Evolutionary conservation across 2,113 vertebrate genomes (phyloP).

Genomic region (Mirounga angustirostris): DNA sequence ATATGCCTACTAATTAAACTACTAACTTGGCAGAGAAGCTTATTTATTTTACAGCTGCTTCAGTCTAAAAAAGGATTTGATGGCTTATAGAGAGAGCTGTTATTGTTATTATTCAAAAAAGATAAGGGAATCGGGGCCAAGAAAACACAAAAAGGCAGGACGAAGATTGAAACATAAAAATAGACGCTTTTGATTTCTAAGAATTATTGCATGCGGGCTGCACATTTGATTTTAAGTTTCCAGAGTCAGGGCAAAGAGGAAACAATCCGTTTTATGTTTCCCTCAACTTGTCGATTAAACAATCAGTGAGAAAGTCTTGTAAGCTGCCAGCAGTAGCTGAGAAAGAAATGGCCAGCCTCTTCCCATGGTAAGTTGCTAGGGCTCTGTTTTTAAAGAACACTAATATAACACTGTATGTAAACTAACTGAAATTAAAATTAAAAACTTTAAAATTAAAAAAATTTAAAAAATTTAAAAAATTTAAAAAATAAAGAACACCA

Average conservation of each 20-base stretch:
- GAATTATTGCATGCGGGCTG: neutral
- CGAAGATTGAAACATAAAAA: constrained; percentile 7
- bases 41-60: neutral
- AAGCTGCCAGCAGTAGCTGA: neutral
- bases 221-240: constrained; percentile 38
- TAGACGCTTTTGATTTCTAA: neutral
- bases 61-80: neutral
- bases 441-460: too few relatives aligned
- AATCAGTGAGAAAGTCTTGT: neutral
- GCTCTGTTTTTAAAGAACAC: constrained; percentile 20
- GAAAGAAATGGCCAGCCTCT: constrained; percentile 5
- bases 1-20: constrained; percentile 27
- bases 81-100: neutral
- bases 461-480: too few relatives aligned
- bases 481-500: neutral
- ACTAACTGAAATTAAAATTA: too few relatives aligned
- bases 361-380: neutral
- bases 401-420: too few relatives aligned
- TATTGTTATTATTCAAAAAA: neutral
- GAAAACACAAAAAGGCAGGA: neutral
- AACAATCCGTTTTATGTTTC: neutral
- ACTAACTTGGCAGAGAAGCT: constrained; percentile 33
- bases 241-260: constrained; percentile 3
- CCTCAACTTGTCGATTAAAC: neutral
- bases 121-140: neutral